Evolutionary conservation across 2,888 invertebrate species (phyloP).

Genomic region (Peribatodes rhomboidaria): DNA sequence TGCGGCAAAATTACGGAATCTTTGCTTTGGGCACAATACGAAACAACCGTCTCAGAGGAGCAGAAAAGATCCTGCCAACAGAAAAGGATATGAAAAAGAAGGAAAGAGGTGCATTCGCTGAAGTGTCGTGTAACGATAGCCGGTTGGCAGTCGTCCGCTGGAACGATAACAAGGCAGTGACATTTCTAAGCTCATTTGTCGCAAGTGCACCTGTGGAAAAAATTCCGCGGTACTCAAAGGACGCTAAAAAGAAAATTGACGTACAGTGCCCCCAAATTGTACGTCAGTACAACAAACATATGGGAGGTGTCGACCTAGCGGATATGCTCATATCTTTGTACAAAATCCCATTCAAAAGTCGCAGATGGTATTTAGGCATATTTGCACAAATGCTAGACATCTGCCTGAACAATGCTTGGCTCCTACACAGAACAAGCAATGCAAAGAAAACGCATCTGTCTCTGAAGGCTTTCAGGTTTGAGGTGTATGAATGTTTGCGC

Average conservation of each 20-base stretch:
- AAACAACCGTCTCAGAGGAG: constrained; percentile 48
- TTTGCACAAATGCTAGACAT: constrained; percentile 52
- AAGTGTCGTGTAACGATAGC: constrained; percentile 46
- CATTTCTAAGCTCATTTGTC: constrained; percentile 52
- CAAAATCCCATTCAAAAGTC: constrained; percentile 49
- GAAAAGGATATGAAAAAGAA: constrained; percentile 51
- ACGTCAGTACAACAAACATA: constrained; percentile 57
- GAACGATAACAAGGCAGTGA: constrained; percentile 58
- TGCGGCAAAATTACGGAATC: constrained; percentile 49
- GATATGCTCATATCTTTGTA: constrained; percentile 54
- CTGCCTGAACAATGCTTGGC: constrained; percentile 50
- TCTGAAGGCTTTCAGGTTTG: constrained; percentile 25
- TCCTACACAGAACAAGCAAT: constrained; percentile 19
- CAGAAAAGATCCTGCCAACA: constrained; percentile 39
- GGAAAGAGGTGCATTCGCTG: constrained; percentile 39
- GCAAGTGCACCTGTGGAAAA: constrained; percentile 49
- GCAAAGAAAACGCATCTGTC: constrained; percentile 6
- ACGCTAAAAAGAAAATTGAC: constrained; percentile 47
- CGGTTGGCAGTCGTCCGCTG: constrained; percentile 49
- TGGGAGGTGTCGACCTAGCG: constrained; percentile 58
- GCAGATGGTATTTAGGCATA: constrained; percentile 54
- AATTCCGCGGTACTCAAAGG: constrained; percentile 54
- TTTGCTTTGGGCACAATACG: constrained; percentile 49
- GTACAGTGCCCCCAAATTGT: constrained; percentile 58
- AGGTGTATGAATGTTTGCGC: constrained; percentile 18